Conservation (phyloP, 2,797 vertebrate genomes). For the Mus spretus region DNA sequence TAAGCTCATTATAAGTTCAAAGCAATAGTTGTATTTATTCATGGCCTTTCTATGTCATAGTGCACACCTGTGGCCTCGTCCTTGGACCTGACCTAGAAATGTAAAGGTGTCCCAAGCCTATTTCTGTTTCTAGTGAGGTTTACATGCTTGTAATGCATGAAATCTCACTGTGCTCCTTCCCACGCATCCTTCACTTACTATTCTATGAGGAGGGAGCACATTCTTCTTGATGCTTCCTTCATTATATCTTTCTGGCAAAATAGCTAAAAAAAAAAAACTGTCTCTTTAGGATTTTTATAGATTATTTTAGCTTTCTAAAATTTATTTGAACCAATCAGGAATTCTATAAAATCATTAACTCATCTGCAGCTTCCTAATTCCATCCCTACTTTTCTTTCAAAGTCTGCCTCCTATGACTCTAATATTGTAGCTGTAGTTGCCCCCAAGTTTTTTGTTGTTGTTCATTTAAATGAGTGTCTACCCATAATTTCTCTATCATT, state of each 20-base stretch:
- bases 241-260: background rate
- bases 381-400: background rate
- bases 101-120: background rate
- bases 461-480: background rate
- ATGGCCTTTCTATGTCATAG: background rate
- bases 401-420: background rate
- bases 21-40: background rate
- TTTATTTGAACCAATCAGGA: background rate
- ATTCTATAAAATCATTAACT: background rate
- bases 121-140: background rate
- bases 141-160: background rate
- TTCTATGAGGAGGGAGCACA: background rate
- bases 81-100: background rate
- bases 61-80: background rate
- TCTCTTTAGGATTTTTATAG: background rate
- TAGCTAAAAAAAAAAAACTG: background rate
- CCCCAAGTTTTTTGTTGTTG: background rate
- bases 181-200: background rate
- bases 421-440: background rate
- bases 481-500: conserved; percentile 9
- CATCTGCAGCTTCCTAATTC: background rate
- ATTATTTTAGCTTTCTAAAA: background rate
- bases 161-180: background rate
- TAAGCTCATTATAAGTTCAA: background rate
- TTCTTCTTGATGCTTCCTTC: background rate